Evolutionary conservation across 2,888 invertebrate species (phyloP), one percentile per base, ranked within the genome.

Genomic region (Celastrina argiolus): DNA sequence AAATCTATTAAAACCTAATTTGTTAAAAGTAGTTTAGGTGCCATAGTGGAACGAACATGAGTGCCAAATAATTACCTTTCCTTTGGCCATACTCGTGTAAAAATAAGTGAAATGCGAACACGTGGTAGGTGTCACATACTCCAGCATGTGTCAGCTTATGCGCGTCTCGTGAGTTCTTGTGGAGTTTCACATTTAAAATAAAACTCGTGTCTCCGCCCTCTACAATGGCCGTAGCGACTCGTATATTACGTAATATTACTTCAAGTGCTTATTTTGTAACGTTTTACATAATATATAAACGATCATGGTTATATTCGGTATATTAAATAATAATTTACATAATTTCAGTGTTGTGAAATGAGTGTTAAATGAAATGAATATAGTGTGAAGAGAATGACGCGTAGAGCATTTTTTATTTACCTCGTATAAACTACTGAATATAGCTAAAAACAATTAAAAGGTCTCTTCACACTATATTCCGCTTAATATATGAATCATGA

Each of bases 131-230:
- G 61, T 26, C 22, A 61, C 39, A 39, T 61, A 39, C 59, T 59
- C 12, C 34, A 34, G 59, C 59, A 61, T 39, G 61, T 61, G 36
- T 61, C 39, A 36, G 26, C 26, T 61, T 61, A 39, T 22, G 16
- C 34, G 61, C 61, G 22, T 39, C 36, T 18, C 59, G 36, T 12
- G 39, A 61, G 61, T 61, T 39, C 39, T 26, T 31, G 22, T 36
- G 14, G 39, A 61, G 61, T 61, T 36, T 39, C 39, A 61, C 14
- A 61, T 39, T 61, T 22, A 34, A 36, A 59, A 59, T 59, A 61
- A 61, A 61, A 61, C 61, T 61, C 14, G 18, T 31, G 39, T 39
- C 56, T 22, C n/a, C n/a, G n/a, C n/a, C n/a, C n/a, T n/a, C n/a
- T 22, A 61, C 61, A 36, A 18, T 12, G 39, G 39, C 39, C 51